A percentile compares a stretch with the other conserved stretches of the same genome.
These are phyloP conservation scores for Heliconius nattereri DNA, from an alignment of 1,140 invertebrate species.

Conservation along the genomic window DNA sequence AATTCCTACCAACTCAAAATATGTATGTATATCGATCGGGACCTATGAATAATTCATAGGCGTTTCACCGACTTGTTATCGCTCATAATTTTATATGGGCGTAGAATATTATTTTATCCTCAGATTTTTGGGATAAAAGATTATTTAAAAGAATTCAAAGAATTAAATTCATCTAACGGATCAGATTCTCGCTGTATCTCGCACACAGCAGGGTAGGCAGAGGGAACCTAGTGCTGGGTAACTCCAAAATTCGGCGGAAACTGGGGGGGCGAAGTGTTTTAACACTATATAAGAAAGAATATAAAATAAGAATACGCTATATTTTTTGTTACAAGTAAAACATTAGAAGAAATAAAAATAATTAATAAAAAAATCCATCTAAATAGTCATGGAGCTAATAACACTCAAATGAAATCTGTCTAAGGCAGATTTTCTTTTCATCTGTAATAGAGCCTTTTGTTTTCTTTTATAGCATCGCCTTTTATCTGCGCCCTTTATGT, in stretches of 20 bases:
- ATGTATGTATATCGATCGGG: conserved; percentile 46
- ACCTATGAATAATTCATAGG: conserved; percentile 59
- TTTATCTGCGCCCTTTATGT: neutral
- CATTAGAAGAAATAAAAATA: neutral
- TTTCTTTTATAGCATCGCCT: conserved; percentile 4
- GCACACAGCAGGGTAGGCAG: too few relatives aligned
- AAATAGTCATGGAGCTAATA: conserved; percentile 12
- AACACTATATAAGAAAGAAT: too few relatives aligned
- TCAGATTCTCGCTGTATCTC: too few relatives aligned
- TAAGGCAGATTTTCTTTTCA: conserved; percentile 12
- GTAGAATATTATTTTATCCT: conserved; percentile 26
- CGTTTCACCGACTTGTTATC: conserved; percentile 54
- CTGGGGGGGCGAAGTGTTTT: too few relatives aligned
- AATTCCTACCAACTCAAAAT: conserved; percentile 21
- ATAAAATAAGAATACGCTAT: neutral
- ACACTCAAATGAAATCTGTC: conserved; percentile 15
- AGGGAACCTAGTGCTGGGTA: too few relatives aligned
- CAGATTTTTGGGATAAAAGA: conserved; percentile 4
- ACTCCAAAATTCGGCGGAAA: too few relatives aligned
- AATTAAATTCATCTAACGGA: neutral
- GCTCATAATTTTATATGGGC: conserved; percentile 52
- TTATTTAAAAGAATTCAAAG: neutral
- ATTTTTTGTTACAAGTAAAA: too few relatives aligned
- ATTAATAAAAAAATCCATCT: neutral
- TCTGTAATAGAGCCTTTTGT: conserved; percentile 1